Base-by-base conservation (phyloP, 2,888 invertebrate genomes). In the Drymonia ruficornis region DNA sequence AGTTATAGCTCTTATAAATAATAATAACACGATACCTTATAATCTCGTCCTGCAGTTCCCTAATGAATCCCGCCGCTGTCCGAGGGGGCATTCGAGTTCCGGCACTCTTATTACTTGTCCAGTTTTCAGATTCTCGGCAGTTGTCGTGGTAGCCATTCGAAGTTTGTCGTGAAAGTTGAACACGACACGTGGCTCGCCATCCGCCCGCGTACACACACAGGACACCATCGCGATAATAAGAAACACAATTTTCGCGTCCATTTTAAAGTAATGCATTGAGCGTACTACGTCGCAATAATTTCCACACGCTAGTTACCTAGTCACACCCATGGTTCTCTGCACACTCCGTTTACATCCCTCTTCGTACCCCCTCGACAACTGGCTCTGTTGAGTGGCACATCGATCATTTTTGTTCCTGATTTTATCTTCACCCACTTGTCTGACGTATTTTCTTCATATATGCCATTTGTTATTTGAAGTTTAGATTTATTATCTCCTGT, bases 41-140 rank as follows among this genome's bases (percentile, higher is more conserved):
- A 88, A 76, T 70, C 71, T 68, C 59, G 70, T 63, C 52, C 88
- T 78, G 67, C 89, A 89, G 43, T 70, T 72, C 31, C 82, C 81
- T 43, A 75, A 54, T 36, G 50, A 15, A 59, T 89, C 89, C n/a
- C 82, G 77, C 53, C 78, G 76, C 50, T 79, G 72, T 7, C 84
- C 83, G 4, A 65, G 57, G 5, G 73, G 76, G 51, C 89, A 89
- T 52, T 70, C 67, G 29, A 87, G 60, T 34, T 80, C 79, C 9
- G 86, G 89, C 18, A 89, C 76, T 69, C 83, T 74, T 61, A 89
- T 89, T 51, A 89, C 78, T 78, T 87, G 86, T 52, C 83, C 60
- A 40, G 74, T 63, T 52, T 80, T 61, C 45, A 79, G 48, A 19
- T 52, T 61, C 52, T 67, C 67, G 8, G 59, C 70, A 1, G 69